These are phyloP conservation scores for Pogonocherus hispidulus DNA, from an alignment of 2,888 invertebrate genomes.

Conservation along the genomic window DNA sequence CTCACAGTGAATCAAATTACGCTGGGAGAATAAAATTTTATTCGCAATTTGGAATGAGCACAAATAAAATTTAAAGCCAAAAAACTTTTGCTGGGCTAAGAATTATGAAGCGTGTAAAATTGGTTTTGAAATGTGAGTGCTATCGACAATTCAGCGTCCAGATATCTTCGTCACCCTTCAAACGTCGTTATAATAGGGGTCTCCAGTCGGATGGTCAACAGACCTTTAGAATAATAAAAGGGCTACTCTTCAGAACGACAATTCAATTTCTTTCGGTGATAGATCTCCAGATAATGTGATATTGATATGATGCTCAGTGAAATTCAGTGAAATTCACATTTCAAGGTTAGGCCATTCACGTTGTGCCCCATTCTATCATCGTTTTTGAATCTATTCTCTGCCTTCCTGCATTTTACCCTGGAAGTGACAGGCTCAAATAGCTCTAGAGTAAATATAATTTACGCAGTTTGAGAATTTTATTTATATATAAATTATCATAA, in stretches of 20 bases:
- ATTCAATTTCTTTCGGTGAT: conserved; percentile 68
- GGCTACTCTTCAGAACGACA: conserved; percentile 62
- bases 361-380: conserved; percentile 8
- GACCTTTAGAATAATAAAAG: conserved; percentile 65
- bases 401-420: conserved; percentile 27
- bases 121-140: conserved; percentile 65
- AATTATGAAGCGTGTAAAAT: conserved; percentile 67
- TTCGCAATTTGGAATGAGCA: conserved; percentile 55
- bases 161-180: conserved; percentile 67
- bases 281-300: conserved; percentile 67
- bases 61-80: conserved; percentile 61
- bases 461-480: no score
- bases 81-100: conserved; percentile 50
- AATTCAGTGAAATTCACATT: no score
- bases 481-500: no score
- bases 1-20: conserved; percentile 60
- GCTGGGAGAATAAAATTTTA: conserved; percentile 62
- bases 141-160: conserved; percentile 63
- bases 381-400: conserved; percentile 34
- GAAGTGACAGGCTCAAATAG: conserved; percentile 24
- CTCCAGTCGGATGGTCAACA: conserved; percentile 64
- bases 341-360: conserved; percentile 35
- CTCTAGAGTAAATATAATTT: no score
- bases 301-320: conserved; percentile 67
- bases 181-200: conserved; percentile 63